Base-by-base conservation (phyloP, 2,888 invertebrate species). In the Drosophila pseudotakahashii region DNA sequence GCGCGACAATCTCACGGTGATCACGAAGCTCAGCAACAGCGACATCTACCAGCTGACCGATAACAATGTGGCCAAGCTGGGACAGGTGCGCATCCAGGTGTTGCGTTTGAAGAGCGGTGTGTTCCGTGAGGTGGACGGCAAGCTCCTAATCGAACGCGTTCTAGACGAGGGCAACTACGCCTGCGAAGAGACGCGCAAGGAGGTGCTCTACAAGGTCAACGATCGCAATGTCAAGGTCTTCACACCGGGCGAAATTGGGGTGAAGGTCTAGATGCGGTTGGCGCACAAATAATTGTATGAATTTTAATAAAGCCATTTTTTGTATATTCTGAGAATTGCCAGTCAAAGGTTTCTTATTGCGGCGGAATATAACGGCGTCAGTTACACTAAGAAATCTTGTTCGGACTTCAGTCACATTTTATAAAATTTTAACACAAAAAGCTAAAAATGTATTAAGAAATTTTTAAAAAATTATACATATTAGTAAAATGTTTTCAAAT, bases 201-300 rank as follows among this genome's bases (percentile, higher is more conserved):
- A 89, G 62, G 88, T 92, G 44, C 83, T 92, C 44, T 96, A 94
- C 86, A 96, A 96, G 92, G 93, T 96, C 66, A 94, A 94, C 90
- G 96, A 96, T 90, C 94, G 95, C 88, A 95, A 95, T 83, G 94
- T 96, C 3, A 95, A 95, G 90, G 93, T 96, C 45, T 95, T 95
- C 90, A 94, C 94, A 76, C 95, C 96, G 2, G 96, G 96, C 42
- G 93, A 92, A 77, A 81, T 92, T 70, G 92, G 92, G 30, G 89
- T 92, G 30, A 92, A 90, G 59, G 79, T 90, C 62, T 92, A 85
- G 67, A 84, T 67, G 7, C 13, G 47, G 16, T 13, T 7, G 36
- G 7, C 11, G 19, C 16, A 9, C 34, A 14, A 45, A 53, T 41
- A 55, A 47, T 83, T 80, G 42, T 70, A 82, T 64, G 69, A 61